Evolutionary conservation across 37 sponge, comb jelly and placozoan genomes (phyloP).

Genomic region (Aphrocallistes beatrix): DNA sequence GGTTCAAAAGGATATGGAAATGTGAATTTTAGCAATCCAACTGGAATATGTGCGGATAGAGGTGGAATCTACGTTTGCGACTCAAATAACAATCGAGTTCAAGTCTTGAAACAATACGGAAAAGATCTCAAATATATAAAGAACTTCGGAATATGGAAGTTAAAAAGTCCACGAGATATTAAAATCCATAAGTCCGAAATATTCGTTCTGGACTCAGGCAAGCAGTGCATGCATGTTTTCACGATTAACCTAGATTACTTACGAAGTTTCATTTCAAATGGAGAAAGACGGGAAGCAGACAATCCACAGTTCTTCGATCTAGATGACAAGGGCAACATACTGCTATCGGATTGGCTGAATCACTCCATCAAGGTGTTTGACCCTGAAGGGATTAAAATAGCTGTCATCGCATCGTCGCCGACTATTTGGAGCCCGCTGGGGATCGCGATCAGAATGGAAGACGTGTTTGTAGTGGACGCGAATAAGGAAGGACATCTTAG

Average conservation of each 20-base stretch:
- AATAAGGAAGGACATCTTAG: neutral
- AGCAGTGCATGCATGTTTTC: neutral
- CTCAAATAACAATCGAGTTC: neutral
- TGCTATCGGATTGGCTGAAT: neutral
- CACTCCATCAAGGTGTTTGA: neutral
- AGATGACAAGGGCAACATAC: neutral
- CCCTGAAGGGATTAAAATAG: neutral
- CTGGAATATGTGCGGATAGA: neutral
- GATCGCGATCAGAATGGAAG: neutral
- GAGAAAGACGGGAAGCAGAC: neutral
- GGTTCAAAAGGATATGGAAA: neutral
- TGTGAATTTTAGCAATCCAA: neutral
- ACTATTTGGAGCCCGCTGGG: neutral
- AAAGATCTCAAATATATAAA: neutral
- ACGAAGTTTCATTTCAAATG: neutral
- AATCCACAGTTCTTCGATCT: slow-evolving; percentile 5
- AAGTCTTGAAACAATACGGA: neutral
- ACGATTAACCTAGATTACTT: neutral
- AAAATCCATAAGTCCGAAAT: neutral
- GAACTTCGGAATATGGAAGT: neutral
- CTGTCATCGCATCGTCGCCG: neutral
- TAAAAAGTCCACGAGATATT: neutral
- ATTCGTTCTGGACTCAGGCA: neutral
- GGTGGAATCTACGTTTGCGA: neutral
- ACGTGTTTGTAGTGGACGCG: neutral